Conservation (phyloP, 1,140 invertebrate genomes). For the Radopholus similis region DNA sequence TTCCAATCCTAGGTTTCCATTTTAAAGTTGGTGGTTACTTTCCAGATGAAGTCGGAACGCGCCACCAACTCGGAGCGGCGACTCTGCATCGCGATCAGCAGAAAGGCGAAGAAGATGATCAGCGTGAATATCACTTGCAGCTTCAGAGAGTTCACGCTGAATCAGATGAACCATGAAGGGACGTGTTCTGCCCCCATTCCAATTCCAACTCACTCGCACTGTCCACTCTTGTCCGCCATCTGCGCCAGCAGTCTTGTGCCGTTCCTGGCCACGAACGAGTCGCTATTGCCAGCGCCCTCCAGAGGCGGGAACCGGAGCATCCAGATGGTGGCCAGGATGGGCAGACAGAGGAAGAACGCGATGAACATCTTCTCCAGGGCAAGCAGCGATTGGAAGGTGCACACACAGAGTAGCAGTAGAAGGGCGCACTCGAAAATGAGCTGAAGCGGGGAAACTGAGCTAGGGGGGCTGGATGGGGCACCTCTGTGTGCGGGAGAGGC, state of each 20-base stretch:
- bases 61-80: slow-evolving; percentile 55
- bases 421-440: slow-evolving; percentile 53
- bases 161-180: slow-evolving; percentile 3
- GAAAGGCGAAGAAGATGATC: slow-evolving; percentile 47
- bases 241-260: too few relatives aligned
- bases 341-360: slow-evolving; percentile 37
- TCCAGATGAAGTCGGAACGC: slow-evolving; percentile 59
- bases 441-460: slow-evolving; percentile 22
- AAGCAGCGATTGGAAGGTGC: slow-evolving; percentile 56
- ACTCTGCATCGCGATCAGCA: slow-evolving; percentile 54
- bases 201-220: slow-evolving; percentile 44
- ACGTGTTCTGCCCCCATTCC: background rate
- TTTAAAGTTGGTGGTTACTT: slow-evolving; percentile 39
- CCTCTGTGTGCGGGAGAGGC: background rate
- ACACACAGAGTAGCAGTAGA: slow-evolving; percentile 49
- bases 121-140: slow-evolving; percentile 51
- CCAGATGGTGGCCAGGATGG: slow-evolving; percentile 41
- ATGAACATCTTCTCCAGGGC: slow-evolving; percentile 54
- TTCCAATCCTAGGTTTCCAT: slow-evolving; percentile 3
- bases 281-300: too few relatives aligned
- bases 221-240: slow-evolving; percentile 21
- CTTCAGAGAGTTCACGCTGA: slow-evolving; percentile 20
- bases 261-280: background rate
- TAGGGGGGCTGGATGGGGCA: background rate
- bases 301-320: slow-evolving; percentile 40